These are phyloP conservation scores for Paracentrotus lividus DNA, from an alignment of 53 echinoderm and acorn worm genomes.

Conservation along the genomic window DNA sequence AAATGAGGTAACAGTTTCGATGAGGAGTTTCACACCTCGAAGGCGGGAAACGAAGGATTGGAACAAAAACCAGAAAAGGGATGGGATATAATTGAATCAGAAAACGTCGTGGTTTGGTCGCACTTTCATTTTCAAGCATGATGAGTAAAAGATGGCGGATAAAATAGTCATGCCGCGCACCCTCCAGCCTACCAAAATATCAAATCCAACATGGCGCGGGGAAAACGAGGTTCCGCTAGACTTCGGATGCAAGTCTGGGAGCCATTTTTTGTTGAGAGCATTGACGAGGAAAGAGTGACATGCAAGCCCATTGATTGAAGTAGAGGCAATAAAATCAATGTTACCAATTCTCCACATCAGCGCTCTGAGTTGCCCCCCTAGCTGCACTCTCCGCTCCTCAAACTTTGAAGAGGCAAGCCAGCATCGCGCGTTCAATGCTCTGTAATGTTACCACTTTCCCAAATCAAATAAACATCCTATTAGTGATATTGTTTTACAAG, in stretches of 20 bases:
- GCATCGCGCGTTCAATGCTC: constrained; percentile 20
- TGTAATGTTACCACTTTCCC: constrained; percentile 67
- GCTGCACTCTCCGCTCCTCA: constrained; percentile 56
- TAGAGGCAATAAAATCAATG: constrained; percentile 61
- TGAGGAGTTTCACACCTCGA: constrained; percentile 23
- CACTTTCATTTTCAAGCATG: constrained; percentile 61
- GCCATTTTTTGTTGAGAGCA: background rate
- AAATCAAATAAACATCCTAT: constrained; percentile 73
- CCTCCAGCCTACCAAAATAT: constrained; percentile 69
- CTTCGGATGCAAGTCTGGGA: constrained; percentile 29
- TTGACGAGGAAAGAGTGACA: constrained; percentile 51
- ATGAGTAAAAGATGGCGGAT: constrained; percentile 61
- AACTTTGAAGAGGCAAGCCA: constrained; percentile 30
- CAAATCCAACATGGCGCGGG: constrained; percentile 34
- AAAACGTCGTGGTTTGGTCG: constrained; percentile 40
- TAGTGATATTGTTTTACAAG: constrained; percentile 72
- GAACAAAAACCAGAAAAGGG: constrained; percentile 9
- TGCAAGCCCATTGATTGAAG: constrained; percentile 54
- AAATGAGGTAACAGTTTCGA: background rate
- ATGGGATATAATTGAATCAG: constrained; percentile 63
- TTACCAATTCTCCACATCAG: constrained; percentile 49
- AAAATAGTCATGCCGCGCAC: constrained; percentile 45
- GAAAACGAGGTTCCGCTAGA: constrained; percentile 48
- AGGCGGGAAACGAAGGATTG: constrained; percentile 18
- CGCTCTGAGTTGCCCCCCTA: constrained; percentile 59